Conservation (phyloP, 2,797 vertebrate genomes). For the Leptatherina wallacei region DNA sequence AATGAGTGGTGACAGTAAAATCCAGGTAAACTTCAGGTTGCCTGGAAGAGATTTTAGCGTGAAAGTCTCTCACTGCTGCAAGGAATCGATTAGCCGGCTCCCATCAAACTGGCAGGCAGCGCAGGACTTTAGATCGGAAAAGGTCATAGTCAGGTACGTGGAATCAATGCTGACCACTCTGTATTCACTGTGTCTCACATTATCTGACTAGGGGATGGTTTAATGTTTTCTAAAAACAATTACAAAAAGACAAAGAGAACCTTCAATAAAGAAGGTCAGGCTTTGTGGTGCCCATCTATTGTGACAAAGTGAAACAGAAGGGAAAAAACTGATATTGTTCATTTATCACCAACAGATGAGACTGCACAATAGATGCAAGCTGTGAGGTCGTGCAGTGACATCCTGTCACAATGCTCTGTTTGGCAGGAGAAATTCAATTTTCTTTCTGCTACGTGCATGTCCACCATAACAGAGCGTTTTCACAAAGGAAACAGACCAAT, state of each 20-base stretch:
- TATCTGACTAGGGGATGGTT: constrained; percentile 58
- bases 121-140: constrained; percentile 75
- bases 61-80: constrained; percentile 56
- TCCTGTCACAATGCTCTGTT: constrained; percentile 67
- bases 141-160: constrained; percentile 81
- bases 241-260: constrained; percentile 71
- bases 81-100: constrained; percentile 73
- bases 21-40: constrained; percentile 57
- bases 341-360: constrained; percentile 72
- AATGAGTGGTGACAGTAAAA: constrained; percentile 59
- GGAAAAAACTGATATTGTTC: constrained; percentile 58
- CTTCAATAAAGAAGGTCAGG: constrained; percentile 70
- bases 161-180: constrained; percentile 79
- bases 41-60: constrained; percentile 40
- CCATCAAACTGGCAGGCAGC: constrained; percentile 74
- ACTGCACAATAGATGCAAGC: constrained; percentile 59
- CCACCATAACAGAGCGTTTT: constrained; percentile 52
- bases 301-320: constrained; percentile 63
- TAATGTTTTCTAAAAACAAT: constrained; percentile 72
- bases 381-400: constrained; percentile 55
- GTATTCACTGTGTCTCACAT: constrained; percentile 75
- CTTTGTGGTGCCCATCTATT: constrained; percentile 42
- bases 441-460: constrained; percentile 55
- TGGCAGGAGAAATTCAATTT: constrained; percentile 71
- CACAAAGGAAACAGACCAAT: constrained; percentile 61